A percentile compares a stretch with the other conserved stretches of the same genome.
Conservation (phyloP, 2,888 invertebrate genomes). For the Coleophora deauratella region DNA sequence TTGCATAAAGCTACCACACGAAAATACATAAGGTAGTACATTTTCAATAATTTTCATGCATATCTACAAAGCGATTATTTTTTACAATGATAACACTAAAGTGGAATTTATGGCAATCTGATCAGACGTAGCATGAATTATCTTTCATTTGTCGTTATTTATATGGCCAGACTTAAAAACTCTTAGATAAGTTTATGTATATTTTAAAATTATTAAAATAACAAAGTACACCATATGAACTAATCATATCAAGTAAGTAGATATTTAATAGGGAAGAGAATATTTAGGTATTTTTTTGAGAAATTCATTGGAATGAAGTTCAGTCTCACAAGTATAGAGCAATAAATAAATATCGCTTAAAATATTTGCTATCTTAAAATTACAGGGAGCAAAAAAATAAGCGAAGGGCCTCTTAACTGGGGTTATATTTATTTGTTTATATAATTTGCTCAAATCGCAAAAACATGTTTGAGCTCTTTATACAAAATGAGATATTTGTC, state of each 20-base stretch:
- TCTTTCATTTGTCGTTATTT: conserved; percentile 3
- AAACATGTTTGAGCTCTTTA: too few relatives aligned
- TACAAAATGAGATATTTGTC: too few relatives aligned
- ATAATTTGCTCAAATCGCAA: too few relatives aligned
- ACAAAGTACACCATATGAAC: too few relatives aligned
- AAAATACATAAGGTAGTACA: conserved; percentile 5
- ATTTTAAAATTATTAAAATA: too few relatives aligned
- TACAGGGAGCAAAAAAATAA: too few relatives aligned
- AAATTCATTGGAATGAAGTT: conserved; percentile 8
- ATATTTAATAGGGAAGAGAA: neutral
- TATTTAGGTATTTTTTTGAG: neutral
- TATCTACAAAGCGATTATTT: conserved; percentile 23
- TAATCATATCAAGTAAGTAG: neutral
- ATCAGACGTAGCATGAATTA: conserved; percentile 5
- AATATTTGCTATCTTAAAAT: too few relatives aligned
- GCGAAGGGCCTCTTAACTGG: too few relatives aligned
- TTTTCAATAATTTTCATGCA: neutral
- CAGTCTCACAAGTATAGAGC: conserved; percentile 12
- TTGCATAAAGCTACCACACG: too few relatives aligned
- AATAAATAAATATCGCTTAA: too few relatives aligned
- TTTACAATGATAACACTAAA: conserved; percentile 30
- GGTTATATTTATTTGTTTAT: too few relatives aligned
- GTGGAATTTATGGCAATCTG: conserved; percentile 31
- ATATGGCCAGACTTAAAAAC: neutral
- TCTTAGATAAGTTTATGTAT: too few relatives aligned